Evolutionary conservation across 2,113 vertebrate species (phyloP), one percentile per base, ranked within the genome.

Genomic region (Dipodomys ordii): DNA sequence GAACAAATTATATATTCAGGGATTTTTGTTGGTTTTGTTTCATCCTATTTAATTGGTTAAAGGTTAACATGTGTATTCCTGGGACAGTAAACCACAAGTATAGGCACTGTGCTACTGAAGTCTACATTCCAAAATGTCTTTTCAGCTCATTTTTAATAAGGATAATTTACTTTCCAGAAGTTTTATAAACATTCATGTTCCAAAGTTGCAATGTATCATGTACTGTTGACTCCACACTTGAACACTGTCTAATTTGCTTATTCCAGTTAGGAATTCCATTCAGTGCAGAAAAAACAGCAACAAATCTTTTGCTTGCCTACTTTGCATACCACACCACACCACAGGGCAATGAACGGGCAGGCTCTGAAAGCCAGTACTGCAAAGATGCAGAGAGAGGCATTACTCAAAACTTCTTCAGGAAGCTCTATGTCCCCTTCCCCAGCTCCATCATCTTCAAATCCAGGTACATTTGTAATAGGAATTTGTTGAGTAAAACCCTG

Each of bases 391-490:
- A 73, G 93, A 96, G 78, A 92, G 90, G 25, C 90, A 73, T 95
- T 94, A 28, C 79, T 94, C 91, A 76, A 91, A 95, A 95, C 81
- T 95, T 95, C 67, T 94, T 94, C 87, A 97, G 92, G 92, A 96
- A 93, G 77, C 82, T 85, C 94, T 97, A 97, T 92, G 90, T 77
- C 72, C 88, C 46, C 13, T 35, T 86, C 64, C 91, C 81, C 96
- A 85, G 96, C 94, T 86, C 92, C 94, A 93, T 94, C 94, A 93
- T 94, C 92, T 94, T 97, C 96, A 96, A 93, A 96, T 96, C 79
- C 95, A 96, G 94, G 97, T 97, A 96, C 88, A 85, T 97, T 84
- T 91, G 92, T 94, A 95, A 87, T 87, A n/a, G 18, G 95, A 96
- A 96, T 97, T 85, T 98, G 92, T 92, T 92, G 92, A 1, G 12